Base-by-base conservation (phyloP, 1,140 invertebrate genomes). In the Hycleus phaleratus region DNA sequence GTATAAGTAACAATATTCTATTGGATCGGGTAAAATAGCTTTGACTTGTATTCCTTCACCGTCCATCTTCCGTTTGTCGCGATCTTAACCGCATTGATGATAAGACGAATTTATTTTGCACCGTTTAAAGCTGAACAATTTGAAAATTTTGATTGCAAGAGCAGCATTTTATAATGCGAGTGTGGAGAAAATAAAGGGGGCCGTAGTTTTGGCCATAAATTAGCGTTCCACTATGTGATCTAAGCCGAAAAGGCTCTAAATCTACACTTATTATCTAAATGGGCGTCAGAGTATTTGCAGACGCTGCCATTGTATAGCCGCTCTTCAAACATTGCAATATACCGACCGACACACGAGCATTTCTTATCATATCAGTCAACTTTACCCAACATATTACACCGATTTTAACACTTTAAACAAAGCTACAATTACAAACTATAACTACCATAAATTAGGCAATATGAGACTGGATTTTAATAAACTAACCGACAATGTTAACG, bases 261-360 rank as follows among this genome's bases (percentile, higher is more conserved):
- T 70, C 68, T 68, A 64, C 67, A 65, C 62, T 65, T 68, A 70
- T 70, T 70, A 70, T 70, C 68, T 70, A 70, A 70, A 70, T 70
- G 68, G 68, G 59, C 63, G 61, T 62, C 58, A 58, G 67, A 69
- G 65, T 69, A 69, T 66, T 67, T 69, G 65, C 65, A 67, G 65
- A 68, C 63, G 64, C 52, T 47, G 60, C 61, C 47, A 46, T 49
- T 48, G 46, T 32, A 32, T 58, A 25, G 42, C 58, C 57, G 56
- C 32, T 32, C 26, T 61, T 63, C 56, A 62, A 62, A 66, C 57
- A 62, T 57, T 57, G 53, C 58, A 42, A 56, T 60, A 60, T 50
- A 42, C 32, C 32, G 32, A 32, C 32, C 32, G 32, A 32, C 32
- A 32, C 32, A 32, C 32, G 32, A 32, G 32, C 32, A 32, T 32